These are phyloP conservation scores for Trachops cirrhosus DNA, from an alignment of 2,797 vertebrate species.

Conservation along the genomic window DNA sequence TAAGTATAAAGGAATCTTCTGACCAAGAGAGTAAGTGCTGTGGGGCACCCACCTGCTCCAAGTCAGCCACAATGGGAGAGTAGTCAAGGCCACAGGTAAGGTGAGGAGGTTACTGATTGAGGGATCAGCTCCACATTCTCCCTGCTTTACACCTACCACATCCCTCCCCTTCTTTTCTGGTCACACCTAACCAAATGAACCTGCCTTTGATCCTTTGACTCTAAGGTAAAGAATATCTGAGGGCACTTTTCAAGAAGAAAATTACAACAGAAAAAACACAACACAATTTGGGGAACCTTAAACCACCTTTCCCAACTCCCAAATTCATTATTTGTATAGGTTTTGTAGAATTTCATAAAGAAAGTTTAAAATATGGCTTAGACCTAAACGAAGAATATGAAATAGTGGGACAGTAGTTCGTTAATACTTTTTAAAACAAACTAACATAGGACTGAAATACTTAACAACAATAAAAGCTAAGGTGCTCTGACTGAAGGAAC, in stretches of 20 bases:
- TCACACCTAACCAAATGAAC: not conserved
- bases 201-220: slow-evolving; percentile 36
- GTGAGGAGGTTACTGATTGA: not conserved
- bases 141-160: not conserved
- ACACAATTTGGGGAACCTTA: not conserved
- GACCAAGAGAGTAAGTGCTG: not conserved
- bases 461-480: not conserved
- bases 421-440: not conserved
- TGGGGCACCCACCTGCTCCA: not conserved
- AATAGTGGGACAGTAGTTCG: not conserved
- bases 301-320: not conserved
- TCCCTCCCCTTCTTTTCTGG: not conserved
- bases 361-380: not conserved
- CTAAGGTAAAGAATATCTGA: slow-evolving; percentile 10
- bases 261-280: not conserved
- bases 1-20: not conserved
- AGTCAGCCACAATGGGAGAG: not conserved
- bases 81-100: not conserved
- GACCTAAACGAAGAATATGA: slow-evolving; percentile 26
- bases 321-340: not conserved
- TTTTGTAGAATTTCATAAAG: slow-evolving; percentile 19
- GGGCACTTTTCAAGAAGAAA: not conserved
- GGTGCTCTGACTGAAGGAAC: not conserved
- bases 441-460: not conserved
- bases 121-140: not conserved